Percentiles rank a stretch among this genome's conserved stretches.
These are phyloP conservation scores for Garrulus glandarius DNA, from an alignment of 2,797 vertebrate species.

Conservation along the genomic window DNA sequence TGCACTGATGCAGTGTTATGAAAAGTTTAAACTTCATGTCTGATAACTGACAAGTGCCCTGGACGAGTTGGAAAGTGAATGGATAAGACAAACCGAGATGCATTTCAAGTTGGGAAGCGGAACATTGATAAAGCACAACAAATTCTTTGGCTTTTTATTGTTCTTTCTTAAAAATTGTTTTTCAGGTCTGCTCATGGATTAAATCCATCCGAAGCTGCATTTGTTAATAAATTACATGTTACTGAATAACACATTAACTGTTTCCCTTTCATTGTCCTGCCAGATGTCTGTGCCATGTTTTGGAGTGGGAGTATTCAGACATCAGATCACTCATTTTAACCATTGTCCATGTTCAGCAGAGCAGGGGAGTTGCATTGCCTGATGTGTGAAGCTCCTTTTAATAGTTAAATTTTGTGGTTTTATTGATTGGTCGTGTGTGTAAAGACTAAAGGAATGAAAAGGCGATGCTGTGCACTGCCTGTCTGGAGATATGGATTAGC, in stretches of 20 bases:
- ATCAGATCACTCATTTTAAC: neutral
- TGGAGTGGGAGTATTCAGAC: neutral
- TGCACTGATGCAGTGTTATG: rapidly evolving
- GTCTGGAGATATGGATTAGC: neutral
- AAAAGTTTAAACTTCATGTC: neutral
- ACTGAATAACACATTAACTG: neutral
- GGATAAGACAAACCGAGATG: neutral
- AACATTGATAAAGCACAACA: neutral
- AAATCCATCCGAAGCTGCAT: neutral
- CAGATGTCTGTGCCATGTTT: neutral
- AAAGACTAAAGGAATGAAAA: neutral
- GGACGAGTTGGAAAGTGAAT: neutral
- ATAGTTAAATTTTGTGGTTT: neutral
- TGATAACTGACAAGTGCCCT: neutral
- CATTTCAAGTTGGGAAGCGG: rapidly evolving
- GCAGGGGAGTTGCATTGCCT: neutral
- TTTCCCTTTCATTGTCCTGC: neutral
- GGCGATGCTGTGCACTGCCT: neutral
- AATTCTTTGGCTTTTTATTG: neutral
- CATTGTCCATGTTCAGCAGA: neutral
- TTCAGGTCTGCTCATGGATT: neutral
- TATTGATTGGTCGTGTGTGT: neutral
- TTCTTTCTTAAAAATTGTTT: neutral
- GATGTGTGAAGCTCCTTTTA: neutral
- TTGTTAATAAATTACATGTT: neutral